phyloP scores from a whole-genome alignment of 2,797 vertebrate species.

The Dendrocincla tyrannina region DNA sequence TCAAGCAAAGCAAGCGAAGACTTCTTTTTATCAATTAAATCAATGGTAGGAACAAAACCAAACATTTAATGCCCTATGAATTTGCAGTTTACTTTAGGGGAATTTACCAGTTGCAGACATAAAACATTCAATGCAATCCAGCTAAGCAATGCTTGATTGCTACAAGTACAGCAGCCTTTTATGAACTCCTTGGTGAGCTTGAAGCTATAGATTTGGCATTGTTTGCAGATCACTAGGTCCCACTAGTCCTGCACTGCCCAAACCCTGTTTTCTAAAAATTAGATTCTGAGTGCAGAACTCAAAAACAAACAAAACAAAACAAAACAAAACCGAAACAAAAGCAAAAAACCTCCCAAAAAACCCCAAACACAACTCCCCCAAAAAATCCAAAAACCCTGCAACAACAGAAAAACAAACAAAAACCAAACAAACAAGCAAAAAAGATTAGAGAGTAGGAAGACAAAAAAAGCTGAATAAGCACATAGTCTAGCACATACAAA shows the following conservation, averaged over 20 bases:
- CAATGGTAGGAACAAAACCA: background rate
- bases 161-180: background rate
- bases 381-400: no score
- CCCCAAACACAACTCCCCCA: no score
- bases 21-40: background rate
- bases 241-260: background rate
- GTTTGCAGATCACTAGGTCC: background rate
- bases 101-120: background rate
- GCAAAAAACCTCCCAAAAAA: no score
- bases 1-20: background rate
- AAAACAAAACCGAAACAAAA: no score
- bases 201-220: background rate
- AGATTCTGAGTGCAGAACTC: background rate
- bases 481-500: background rate
- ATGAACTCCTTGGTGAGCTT: background rate
- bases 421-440: no score
- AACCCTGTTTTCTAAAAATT: background rate
- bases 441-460: background rate
- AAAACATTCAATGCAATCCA: background rate
- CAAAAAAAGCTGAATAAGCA: constrained; percentile 24
- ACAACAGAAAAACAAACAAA: no score
- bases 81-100: background rate
- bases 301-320: no score
- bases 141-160: background rate
- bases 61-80: background rate